Evolutionary conservation across 2,888 invertebrate species (phyloP).

Genomic region (Schizotus pectinicornis): DNA sequence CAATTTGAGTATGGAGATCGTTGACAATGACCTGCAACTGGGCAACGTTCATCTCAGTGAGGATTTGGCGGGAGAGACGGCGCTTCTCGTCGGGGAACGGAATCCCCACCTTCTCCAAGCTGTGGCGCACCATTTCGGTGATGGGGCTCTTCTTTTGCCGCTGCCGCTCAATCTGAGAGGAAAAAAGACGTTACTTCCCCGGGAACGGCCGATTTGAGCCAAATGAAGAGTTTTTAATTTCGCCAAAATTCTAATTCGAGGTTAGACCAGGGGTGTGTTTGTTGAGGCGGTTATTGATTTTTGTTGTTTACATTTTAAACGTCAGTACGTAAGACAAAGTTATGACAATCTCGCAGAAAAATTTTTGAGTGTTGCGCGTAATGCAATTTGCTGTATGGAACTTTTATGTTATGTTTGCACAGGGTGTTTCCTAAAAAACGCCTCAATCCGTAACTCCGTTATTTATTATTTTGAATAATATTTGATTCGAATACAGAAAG

Average conservation of each 20-base stretch:
- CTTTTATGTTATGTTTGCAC: too few relatives aligned
- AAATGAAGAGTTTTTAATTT: not conserved
- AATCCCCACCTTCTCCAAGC: conserved; percentile 82
- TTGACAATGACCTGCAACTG: conserved; percentile 94
- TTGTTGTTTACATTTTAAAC: not conserved
- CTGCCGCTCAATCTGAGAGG: conserved; percentile 68
- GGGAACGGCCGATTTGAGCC: too few relatives aligned
- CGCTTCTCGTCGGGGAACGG: conserved; percentile 83
- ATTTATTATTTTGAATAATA: too few relatives aligned
- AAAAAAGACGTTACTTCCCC: too few relatives aligned
- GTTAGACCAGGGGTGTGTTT: too few relatives aligned
- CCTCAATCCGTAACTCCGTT: too few relatives aligned
- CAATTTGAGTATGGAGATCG: conserved; percentile 92
- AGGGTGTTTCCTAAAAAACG: too few relatives aligned
- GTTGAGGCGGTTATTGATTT: not conserved
- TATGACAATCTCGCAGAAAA: too few relatives aligned
- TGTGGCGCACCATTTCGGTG: conserved; percentile 83
- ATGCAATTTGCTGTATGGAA: too few relatives aligned
- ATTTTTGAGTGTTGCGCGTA: too few relatives aligned
- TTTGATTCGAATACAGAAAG: too few relatives aligned
- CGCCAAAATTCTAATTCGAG: not conserved
- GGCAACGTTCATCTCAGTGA: conserved; percentile 92
- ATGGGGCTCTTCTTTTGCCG: conserved; percentile 79
- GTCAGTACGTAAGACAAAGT: too few relatives aligned
- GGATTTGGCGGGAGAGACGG: conserved; percentile 81